Percentiles rank a stretch among this genome's conserved stretches.
phyloP scores from a whole-genome alignment of 2,113 vertebrate species.

The Lepus europaeus region DNA sequence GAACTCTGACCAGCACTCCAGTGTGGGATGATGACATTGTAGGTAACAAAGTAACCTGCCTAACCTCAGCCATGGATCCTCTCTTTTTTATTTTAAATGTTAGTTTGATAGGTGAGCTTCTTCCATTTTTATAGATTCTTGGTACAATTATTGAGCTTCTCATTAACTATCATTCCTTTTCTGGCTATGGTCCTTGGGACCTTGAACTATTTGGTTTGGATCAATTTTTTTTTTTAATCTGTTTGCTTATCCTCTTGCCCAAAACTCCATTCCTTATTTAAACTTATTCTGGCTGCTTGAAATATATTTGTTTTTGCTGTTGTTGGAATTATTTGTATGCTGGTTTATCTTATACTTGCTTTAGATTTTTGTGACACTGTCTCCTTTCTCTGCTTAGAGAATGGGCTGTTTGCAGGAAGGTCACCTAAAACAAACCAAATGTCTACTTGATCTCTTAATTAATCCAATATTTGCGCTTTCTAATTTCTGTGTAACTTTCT shows the following conservation, averaged over 20 bases:
- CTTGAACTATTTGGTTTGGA: not conserved
- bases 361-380: not conserved
- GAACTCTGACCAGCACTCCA: too few relatives aligned
- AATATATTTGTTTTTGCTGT: not conserved
- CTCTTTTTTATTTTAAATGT: not conserved
- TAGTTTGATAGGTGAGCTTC: not conserved
- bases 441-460: not conserved
- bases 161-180: not conserved
- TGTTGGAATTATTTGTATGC: not conserved
- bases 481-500: not conserved
- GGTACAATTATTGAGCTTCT: not conserved
- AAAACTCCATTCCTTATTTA: not conserved
- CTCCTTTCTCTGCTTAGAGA: constrained; percentile 45
- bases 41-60: too few relatives aligned
- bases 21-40: too few relatives aligned
- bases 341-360: not conserved
- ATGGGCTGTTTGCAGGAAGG: not conserved
- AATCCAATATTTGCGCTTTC: not conserved
- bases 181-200: not conserved
- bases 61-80: too few relatives aligned
- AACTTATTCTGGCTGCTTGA: not conserved
- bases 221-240: not conserved
- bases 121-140: constrained; percentile 3
- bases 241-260: not conserved
- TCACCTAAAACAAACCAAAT: not conserved